Conservation (phyloP, 2,113 vertebrate species). For the Bombycilla garrulus region DNA sequence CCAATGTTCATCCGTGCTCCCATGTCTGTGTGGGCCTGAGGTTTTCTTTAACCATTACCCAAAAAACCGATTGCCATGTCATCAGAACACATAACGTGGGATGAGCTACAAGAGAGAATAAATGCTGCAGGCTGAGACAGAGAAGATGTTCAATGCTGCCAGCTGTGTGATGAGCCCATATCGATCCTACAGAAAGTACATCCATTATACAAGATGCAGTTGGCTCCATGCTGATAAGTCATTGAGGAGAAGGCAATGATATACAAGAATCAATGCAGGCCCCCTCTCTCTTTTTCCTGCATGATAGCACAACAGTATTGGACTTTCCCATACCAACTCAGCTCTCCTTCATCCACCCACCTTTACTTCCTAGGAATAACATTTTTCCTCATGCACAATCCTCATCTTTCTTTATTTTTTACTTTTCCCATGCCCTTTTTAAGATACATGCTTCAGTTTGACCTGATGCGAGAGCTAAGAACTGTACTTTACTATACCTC, state of each 20-base stretch:
- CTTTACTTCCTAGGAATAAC: background rate
- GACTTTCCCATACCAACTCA: background rate
- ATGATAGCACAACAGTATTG: background rate
- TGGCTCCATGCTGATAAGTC: constrained; percentile 57
- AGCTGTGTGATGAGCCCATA: constrained; percentile 55
- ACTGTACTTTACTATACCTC: background rate
- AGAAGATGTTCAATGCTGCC: constrained; percentile 41
- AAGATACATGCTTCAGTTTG: background rate
- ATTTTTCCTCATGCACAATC: background rate
- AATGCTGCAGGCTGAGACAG: constrained; percentile 6
- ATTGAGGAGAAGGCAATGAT: constrained; percentile 19
- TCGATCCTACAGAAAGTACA: constrained; percentile 56
- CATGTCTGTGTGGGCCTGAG: background rate
- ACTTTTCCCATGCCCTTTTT: background rate
- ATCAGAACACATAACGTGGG: constrained; percentile 8
- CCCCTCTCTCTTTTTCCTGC: background rate
- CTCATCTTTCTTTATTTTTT: background rate
- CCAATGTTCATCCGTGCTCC: background rate
- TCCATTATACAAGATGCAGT: constrained; percentile 46
- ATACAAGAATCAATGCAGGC: constrained; percentile 37
- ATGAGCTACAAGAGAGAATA: constrained; percentile 15
- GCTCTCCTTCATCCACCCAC: background rate
- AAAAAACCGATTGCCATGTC: background rate
- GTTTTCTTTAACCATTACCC: background rate
- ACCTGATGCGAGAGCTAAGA: background rate